phyloP scores from a whole-genome alignment of 2,797 vertebrate species.

The Tenualosa thibaudeaui region DNA sequence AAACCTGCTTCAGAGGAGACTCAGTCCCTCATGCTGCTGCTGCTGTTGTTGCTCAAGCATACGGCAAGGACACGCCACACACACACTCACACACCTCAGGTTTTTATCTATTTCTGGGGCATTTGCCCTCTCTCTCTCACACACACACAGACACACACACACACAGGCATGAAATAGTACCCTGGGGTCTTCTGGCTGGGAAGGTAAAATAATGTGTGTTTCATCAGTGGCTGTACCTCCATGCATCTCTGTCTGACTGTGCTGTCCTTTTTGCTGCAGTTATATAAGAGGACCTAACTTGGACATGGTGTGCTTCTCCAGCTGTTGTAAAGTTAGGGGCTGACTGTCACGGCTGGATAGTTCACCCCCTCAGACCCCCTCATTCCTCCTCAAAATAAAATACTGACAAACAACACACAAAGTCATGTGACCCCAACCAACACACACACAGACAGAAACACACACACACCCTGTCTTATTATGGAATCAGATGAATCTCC shows the following conservation, averaged over 20 bases:
- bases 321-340: background rate
- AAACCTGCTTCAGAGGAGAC: conserved; percentile 54
- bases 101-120: background rate
- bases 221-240: background rate
- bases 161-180: background rate
- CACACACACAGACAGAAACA: background rate
- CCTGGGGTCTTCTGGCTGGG: background rate
- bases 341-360: conserved; percentile 3
- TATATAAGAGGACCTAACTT: conserved; percentile 12
- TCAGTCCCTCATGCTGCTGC: conserved; percentile 9
- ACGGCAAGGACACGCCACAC: background rate
- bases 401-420: background rate
- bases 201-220: background rate
- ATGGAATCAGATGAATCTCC: background rate
- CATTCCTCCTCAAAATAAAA: background rate
- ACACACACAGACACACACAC: background rate
- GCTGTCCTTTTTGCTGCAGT: background rate
- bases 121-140: background rate
- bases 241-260: background rate
- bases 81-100: background rate
- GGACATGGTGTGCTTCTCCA: background rate
- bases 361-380: background rate
- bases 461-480: background rate
- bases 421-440: background rate
- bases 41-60: background rate